A percentile compares a stretch with the other conserved stretches of the same genome.
Evolutionary conservation across 2,797 vertebrate genomes (phyloP).

Genomic region (Malurus leucopterus): DNA sequence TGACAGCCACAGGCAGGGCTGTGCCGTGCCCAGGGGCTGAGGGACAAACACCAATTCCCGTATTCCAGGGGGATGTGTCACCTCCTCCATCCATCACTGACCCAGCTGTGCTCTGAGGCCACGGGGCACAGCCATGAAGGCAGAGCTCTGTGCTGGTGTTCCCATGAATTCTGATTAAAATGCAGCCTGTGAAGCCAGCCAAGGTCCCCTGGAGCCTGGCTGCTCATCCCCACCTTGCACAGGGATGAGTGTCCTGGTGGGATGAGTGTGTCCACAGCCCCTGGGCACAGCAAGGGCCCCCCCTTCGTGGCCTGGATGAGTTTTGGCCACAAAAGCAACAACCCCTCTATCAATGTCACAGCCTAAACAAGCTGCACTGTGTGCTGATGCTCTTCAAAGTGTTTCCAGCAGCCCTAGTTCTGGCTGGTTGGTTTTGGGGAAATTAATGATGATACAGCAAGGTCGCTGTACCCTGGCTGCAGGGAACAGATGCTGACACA

Average conservation of each 20-base stretch:
- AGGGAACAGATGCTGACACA: constrained; percentile 56
- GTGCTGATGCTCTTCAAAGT: constrained; percentile 55
- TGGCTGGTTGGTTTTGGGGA: constrained; percentile 62
- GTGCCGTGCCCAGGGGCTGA: too few species aligned
- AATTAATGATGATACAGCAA: constrained; percentile 66
- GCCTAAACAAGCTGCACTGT: constrained; percentile 48
- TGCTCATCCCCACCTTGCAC: not conserved
- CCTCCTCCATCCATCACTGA: not conserved
- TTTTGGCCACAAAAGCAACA: constrained; percentile 3
- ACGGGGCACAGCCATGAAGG: not conserved
- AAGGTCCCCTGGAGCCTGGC: not conserved
- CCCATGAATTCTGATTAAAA: not conserved
- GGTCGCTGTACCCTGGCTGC: constrained; percentile 34
- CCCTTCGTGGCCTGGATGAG: not conserved
- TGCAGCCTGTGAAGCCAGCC: not conserved
- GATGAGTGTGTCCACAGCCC: rapidly evolving
- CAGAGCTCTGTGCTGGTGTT: not conserved
- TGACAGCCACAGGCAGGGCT: not conserved
- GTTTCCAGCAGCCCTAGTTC: constrained; percentile 50
- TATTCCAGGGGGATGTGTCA: rapidly evolving
- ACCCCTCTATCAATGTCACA: constrained; percentile 47
- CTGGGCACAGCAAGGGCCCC: not conserved
- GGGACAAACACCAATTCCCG: rapidly evolving
- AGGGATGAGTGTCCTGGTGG: not conserved
- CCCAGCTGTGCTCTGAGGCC: not conserved